Base-by-base conservation (phyloP, 2,113 vertebrate species). In the Silurus asotus region DNA sequence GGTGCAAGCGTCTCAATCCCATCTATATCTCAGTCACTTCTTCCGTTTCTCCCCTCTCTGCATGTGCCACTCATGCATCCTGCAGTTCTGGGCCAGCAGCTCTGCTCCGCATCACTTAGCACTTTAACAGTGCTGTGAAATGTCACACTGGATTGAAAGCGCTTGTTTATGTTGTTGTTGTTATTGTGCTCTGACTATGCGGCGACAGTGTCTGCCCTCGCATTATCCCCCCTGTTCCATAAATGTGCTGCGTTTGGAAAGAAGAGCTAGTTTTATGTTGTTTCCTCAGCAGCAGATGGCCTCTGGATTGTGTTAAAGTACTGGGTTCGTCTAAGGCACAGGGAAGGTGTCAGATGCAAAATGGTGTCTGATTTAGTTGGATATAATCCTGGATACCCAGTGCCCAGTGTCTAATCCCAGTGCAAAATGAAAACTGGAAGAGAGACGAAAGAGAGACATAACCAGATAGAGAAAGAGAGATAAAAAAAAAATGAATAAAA, bases 1-100 rank as follows among this genome's bases (percentile, higher is more conserved):
- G 86, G 88, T 89, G 88, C 75, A 78, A 89, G 88, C 72, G 59
- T 61, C 84, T 87, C 85, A 83, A 87, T 88, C 84, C 72, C 65
- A 14, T 51, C 37, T 19, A 10, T 87, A 76, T 78, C 80, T 58
- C 70, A n/a, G 10, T 65, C 45, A 56, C 25, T 67, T 25, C 49
- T 84, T 69, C 45, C 25, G 37, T 86, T 56, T 59, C 62, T 86
- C 55, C 67, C 55, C 58, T 53, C 14, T 49, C 56, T 55, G 74
- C 67, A 8, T 89, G 56, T 53, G 58, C 14, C 28, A 11, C 86
- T 85, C 51, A 19, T 59, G 79, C 62, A 53, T 17, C 70, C 80
- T 75, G 49, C 70, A 48, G 87, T 61, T 84, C 65, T 81, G 64
- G 59, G 75, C 53, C 53, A 80, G 53, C 81, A 86, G 65, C 20